phyloP scores from a whole-genome alignment of 2,113 vertebrate genomes.

The Phrynosoma platyrhinos region DNA sequence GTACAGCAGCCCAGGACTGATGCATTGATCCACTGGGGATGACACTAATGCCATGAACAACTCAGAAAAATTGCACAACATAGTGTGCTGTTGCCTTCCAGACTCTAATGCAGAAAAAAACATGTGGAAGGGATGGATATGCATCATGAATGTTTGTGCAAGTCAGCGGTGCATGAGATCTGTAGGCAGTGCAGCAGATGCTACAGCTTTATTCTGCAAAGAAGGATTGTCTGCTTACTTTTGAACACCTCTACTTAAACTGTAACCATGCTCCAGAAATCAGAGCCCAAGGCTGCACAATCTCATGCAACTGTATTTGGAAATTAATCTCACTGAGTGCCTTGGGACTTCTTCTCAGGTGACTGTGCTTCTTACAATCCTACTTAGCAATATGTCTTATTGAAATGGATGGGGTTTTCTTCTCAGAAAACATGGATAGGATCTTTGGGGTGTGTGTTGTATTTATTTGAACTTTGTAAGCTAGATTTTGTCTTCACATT shows the following conservation, averaged over 20 bases:
- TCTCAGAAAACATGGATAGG: neutral
- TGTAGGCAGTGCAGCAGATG: neutral
- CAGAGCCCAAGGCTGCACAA: neutral
- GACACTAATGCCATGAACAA: no score
- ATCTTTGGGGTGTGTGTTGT: neutral
- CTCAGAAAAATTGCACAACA: no score
- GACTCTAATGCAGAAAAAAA: no score
- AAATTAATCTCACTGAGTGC: neutral
- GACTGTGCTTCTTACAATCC: neutral
- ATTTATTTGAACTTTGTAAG: neutral
- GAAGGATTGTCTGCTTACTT: neutral
- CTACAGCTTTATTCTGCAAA: neutral
- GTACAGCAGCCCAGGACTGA: no score
- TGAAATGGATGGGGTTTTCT: neutral
- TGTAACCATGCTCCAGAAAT: neutral
- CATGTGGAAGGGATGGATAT: no score
- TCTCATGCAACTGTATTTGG: neutral
- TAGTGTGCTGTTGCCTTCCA: no score
- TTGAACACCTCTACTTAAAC: neutral
- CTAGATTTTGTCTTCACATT: neutral
- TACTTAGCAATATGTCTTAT: neutral
- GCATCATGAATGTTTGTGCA: neutral
- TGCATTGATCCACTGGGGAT: no score
- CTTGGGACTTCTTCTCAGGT: neutral
- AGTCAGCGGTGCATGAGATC: neutral